A percentile compares a stretch with the other conserved stretches of the same genome.
phyloP scores from a whole-genome alignment of 2,113 vertebrate species.

The Sakesphorus luctuosus region DNA sequence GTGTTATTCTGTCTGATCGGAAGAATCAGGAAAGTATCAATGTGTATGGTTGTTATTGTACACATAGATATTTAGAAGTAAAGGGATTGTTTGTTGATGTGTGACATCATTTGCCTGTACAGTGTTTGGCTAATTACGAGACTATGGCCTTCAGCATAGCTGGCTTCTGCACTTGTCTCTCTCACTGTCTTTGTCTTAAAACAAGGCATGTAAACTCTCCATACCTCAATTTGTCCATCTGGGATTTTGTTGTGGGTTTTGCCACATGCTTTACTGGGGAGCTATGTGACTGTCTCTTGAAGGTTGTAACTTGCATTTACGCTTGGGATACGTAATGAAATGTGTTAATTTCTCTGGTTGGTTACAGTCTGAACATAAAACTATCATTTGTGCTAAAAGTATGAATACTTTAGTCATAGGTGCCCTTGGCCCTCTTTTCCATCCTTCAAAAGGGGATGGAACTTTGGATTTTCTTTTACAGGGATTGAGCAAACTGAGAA shows the following conservation, averaged over 20 bases:
- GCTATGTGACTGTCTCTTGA: not conserved
- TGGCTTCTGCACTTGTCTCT: constrained; percentile 15
- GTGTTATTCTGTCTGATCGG: not conserved
- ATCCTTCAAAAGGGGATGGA: not conserved
- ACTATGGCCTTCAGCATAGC: not conserved
- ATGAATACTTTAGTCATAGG: not conserved
- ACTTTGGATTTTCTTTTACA: not conserved
- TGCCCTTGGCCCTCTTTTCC: not conserved
- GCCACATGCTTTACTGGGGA: not conserved
- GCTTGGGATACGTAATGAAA: not conserved
- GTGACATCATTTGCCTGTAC: not conserved
- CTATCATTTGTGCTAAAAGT: not conserved
- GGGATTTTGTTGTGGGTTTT: not conserved
- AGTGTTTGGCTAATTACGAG: not conserved
- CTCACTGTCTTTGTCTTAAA: not conserved
- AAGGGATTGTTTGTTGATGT: not conserved
- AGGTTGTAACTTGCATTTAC: not conserved
- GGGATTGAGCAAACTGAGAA: not conserved
- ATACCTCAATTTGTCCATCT: not conserved
- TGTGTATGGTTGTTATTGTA: not conserved
- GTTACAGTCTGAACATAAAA: not conserved
- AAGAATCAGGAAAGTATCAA: not conserved
- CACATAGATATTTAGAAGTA: not conserved
- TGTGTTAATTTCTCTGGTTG: not conserved
- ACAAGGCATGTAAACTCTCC: not conserved